Evolutionary conservation across 2,113 vertebrate genomes (phyloP), one percentile per base, ranked within the genome.

Genomic region (Calidris pugnax): DNA sequence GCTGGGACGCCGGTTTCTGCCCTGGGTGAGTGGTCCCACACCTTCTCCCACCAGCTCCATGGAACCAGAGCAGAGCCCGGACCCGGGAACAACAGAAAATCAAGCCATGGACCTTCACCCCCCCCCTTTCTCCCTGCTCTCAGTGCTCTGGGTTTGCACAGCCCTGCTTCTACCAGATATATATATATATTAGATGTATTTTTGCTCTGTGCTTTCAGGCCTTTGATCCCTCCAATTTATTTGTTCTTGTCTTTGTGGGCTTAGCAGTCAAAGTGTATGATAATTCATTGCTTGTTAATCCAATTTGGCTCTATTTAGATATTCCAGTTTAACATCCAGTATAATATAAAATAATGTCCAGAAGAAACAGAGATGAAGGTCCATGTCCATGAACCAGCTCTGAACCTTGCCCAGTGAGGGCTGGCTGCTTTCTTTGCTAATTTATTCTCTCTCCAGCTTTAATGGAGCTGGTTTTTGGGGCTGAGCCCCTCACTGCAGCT

Each of bases 221-320:
- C 85, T 97, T 91, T 93, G 82, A 96, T 96, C 86, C 43, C 60
- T 85, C 47, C 87, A 74, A 91, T 94, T 96, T 94, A 94, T 96
- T 97, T 95, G 59, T 88, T 88, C 94, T 91, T 93, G 78, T 81
- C 94, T 94, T 96, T 86, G 85, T 90, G 93, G 82, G 87, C 48
- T 97, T 86, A 83, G 39, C 66, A 87, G 81, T 85, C 78, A 60
- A 91, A 88, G 64, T 53, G 28, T 77, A 90, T 81, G 71, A 59
- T 84, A 97, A 95, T 72, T 96, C 94, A 81, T 72, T 94, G 95
- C 93, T 90, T 77, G 85, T 89, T 96, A 95, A 97, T 95, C 96
- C 87, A 91, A 88, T 94, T 96, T 95, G 89, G 89, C 9, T 88
- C 82, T 82, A 63, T 80, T 94, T 87, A 85, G 85, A 91, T 78